Conservation (phyloP, 1,140 invertebrate genomes). For the Alviniconcha marisindica region DNA sequence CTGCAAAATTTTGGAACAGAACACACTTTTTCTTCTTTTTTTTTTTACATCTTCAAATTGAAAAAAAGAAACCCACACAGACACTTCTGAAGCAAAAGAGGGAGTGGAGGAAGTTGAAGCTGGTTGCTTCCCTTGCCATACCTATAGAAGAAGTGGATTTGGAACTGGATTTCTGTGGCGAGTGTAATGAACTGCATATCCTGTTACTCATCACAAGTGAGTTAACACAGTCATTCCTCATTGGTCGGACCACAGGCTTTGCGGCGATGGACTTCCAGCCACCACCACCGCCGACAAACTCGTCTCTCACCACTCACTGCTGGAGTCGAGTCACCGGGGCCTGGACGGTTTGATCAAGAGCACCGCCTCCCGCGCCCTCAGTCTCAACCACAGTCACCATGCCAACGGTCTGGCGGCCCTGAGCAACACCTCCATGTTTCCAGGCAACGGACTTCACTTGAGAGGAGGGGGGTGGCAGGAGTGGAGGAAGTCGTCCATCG, state of each 20-base stretch:
- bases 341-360: neutral
- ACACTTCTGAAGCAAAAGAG: no score
- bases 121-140: no score
- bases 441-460: neutral
- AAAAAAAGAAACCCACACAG: no score
- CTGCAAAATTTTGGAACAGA: no score
- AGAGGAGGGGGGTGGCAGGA: neutral
- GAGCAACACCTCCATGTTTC: neutral
- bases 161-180: no score
- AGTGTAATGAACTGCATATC: no score
- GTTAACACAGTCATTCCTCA: no score
- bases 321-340: neutral
- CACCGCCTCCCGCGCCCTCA: neutral
- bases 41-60: no score
- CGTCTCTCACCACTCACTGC: neutral
- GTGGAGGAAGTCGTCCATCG: conserved; percentile 40
- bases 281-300: conserved; percentile 28
- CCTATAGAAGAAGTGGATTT: no score
- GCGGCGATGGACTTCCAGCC: conserved; percentile 33
- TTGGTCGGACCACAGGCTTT: conserved; percentile 22
- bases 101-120: no score
- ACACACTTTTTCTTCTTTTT: no score
- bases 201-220: no score
- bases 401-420: neutral
- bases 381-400: neutral